These are phyloP conservation scores for Flexamia atlantica DNA, from an alignment of 2,888 invertebrate species.

Conservation along the genomic window DNA sequence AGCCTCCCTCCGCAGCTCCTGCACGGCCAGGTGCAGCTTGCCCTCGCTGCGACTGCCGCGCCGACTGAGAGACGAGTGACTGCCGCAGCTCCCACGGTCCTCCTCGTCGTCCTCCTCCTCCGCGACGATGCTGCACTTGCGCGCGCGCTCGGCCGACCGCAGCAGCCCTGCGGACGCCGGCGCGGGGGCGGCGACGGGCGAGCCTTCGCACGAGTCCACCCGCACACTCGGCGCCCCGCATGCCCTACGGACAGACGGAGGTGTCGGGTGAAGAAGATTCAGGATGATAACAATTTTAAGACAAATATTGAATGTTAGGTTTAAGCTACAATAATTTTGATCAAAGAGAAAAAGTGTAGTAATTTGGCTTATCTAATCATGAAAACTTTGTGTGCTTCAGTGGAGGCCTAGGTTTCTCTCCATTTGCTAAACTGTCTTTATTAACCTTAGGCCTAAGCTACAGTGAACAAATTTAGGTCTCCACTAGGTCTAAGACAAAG, in stretches of 20 bases:
- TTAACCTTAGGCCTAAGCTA: too few species aligned
- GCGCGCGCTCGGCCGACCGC: constrained; percentile 77
- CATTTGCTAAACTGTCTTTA: too few species aligned
- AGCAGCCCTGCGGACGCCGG: constrained; percentile 14
- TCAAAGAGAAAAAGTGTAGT: too few species aligned
- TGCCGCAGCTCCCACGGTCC: constrained; percentile 77
- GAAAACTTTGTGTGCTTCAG: too few species aligned
- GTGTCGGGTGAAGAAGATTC: too few species aligned
- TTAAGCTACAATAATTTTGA: too few species aligned
- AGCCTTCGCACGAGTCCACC: constrained; percentile 33
- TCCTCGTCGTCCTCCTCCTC: constrained; percentile 96
- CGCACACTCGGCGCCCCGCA: constrained; percentile 8
- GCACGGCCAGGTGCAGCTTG: constrained; percentile 83
- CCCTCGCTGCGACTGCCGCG: constrained; percentile 90
- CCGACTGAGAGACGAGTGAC: constrained; percentile 77
- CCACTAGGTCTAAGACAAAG: too few species aligned
- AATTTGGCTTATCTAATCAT: too few species aligned
- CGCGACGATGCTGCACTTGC: constrained; percentile 95
- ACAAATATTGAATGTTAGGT: too few species aligned
- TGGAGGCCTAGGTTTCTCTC: too few species aligned
- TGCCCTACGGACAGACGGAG: neutral
- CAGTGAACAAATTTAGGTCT: too few species aligned
- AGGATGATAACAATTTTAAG: too few species aligned
- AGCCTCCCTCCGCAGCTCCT: constrained; percentile 74
- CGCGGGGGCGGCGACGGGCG: neutral